Conservation (phyloP, 53 echinoderm and acorn worm species). For the Patiria pectinifera region DNA sequence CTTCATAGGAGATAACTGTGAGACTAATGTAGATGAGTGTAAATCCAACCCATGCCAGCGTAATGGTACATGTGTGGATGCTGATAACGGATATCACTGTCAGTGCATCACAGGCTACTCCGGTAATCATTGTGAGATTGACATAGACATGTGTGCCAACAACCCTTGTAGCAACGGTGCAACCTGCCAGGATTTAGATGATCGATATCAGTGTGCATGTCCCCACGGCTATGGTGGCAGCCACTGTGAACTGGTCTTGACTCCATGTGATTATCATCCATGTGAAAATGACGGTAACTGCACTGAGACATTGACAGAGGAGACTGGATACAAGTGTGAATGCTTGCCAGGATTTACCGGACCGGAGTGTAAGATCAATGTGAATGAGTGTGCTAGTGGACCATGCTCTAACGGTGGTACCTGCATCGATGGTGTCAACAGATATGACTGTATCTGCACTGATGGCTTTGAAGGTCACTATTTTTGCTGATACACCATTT, state of each 20-base stretch:
- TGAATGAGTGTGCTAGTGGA: constrained; percentile 66
- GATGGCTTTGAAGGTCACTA: constrained; percentile 51
- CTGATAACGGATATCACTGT: constrained; percentile 37
- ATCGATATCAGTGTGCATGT: constrained; percentile 74
- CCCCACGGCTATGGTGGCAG: constrained; percentile 68
- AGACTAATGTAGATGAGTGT: constrained; percentile 65
- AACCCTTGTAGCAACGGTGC: constrained; percentile 75
- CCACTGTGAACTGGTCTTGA: neutral
- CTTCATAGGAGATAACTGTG: constrained; percentile 57
- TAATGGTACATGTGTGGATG: constrained; percentile 62
- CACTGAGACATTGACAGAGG: neutral
- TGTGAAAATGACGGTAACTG: constrained; percentile 61
- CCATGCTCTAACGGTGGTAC: constrained; percentile 69
- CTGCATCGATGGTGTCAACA: constrained; percentile 60
- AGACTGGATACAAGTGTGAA: constrained; percentile 51
- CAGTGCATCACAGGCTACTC: constrained; percentile 54
- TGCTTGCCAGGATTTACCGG: constrained; percentile 64
- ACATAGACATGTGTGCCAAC: constrained; percentile 56
- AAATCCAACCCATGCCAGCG: constrained; percentile 59
- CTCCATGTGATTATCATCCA: constrained; percentile 37
- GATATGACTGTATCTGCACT: constrained; percentile 54
- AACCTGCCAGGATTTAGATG: constrained; percentile 68
- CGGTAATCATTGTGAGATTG: constrained; percentile 55
- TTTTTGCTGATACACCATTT: neutral
- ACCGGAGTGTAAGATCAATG: constrained; percentile 53